Conservation (phyloP, 2,888 invertebrate genomes). For the Hypselothyrea guttata region DNA sequence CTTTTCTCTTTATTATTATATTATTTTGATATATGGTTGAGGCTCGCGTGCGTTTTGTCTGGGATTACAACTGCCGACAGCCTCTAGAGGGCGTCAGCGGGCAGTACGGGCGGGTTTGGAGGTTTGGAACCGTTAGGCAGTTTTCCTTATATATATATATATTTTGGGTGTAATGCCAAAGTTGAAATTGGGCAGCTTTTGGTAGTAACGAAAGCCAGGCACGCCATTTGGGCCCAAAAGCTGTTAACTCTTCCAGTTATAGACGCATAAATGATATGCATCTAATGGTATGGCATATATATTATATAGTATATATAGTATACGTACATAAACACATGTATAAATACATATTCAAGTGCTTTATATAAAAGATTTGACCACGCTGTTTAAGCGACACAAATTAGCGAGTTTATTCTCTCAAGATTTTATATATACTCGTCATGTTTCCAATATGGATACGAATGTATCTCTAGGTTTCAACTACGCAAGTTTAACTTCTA, state of each 20-base stretch:
- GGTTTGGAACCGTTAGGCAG: neutral
- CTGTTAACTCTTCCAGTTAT: constrained; percentile 57
- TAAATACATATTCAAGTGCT: constrained; percentile 7
- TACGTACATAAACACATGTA: constrained; percentile 13
- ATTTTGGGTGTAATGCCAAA: constrained; percentile 57
- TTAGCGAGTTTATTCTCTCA: too few species aligned
- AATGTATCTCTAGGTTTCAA: too few species aligned
- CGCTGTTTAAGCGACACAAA: too few species aligned
- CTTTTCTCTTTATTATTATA: too few species aligned
- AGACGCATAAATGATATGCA: constrained; percentile 33
- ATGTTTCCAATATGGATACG: too few species aligned
- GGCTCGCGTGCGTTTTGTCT: constrained; percentile 4
- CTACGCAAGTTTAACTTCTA: too few species aligned
- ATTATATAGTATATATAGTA: constrained; percentile 3
- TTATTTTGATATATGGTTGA: constrained; percentile 1
- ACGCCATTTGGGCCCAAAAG: constrained; percentile 2
- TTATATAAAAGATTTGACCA: constrained; percentile 19
- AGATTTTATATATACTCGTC: too few species aligned
- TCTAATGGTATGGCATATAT: constrained; percentile 14
- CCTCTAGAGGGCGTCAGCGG: constrained; percentile 8
- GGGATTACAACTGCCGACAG: constrained; percentile 37
- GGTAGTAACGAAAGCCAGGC: constrained; percentile 1
- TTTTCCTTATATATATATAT: neutral
- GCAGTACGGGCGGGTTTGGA: neutral
- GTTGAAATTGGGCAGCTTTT: constrained; percentile 44